Base-by-base conservation (phyloP, 2,797 vertebrate species). In the Anguilla obscura region DNA sequence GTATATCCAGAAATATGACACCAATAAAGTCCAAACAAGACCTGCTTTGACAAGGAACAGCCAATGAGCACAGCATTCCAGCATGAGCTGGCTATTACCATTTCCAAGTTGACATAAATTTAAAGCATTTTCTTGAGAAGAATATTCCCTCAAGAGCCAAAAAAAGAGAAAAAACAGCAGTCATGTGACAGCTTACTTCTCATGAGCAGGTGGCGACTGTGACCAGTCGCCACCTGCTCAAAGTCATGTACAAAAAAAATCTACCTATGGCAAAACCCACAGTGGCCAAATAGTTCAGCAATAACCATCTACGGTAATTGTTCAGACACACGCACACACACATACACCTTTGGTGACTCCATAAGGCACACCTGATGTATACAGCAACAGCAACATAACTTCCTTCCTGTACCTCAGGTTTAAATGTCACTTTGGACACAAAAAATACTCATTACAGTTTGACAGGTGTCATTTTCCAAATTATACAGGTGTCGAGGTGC, bases 11-110 rank as follows among this genome's bases (percentile, higher is more conserved):
- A 88, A 40, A 52, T 33, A 27, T 66, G 45, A 76, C 58, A 66
- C 5, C 74, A 45, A 85, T 40, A 82, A 79, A 60, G 27, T 54
- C 45, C 74, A 86, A 79, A 86, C 54, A 50, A 88, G 27, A 8
- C 54, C 48, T 36, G 74, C 88, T 18, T 69, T 40, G 30, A 69
- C 48, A 54, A 80, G 85, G 76, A 82, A 16, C 48, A 52, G 24
- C 27, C 58, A 88, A 40, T 69, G 58, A 83, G 56, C 40, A 45
- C 45, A 21, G 16, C n/a, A 71, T 66, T 69, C 45, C 80, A 30
- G 30, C 12, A 69, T 54, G 18, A 14, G 27, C 2, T 54, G 56
- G n/a, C 24, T 16, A 33, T n/a, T 50, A 86, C n/a, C 54, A 66
- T 45, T 33, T 83, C 30, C 85, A 18, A 27, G 74, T 21, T 83